These are phyloP conservation scores for Alligator mississippiensis DNA, from an alignment of 2,113 vertebrate species.

Conservation along the genomic window DNA sequence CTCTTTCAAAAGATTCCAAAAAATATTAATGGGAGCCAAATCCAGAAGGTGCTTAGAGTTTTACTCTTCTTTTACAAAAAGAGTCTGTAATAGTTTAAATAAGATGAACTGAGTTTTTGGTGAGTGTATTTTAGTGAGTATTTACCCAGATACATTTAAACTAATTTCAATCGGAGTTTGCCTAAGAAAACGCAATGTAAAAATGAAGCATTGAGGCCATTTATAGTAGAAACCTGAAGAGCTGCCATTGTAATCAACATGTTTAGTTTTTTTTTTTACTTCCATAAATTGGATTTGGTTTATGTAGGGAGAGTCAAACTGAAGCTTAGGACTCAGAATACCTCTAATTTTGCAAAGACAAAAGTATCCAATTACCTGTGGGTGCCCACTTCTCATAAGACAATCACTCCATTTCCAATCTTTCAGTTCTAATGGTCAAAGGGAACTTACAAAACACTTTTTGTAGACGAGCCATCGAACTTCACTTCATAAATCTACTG, in stretches of 20 bases:
- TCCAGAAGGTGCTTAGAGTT: neutral
- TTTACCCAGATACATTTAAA: neutral
- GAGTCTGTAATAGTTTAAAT: too few relatives aligned
- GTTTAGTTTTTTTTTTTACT: neutral
- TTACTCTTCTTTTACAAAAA: neutral
- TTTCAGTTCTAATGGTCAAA: too few relatives aligned
- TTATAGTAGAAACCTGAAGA: neutral
- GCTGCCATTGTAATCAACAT: neutral
- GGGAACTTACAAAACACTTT: too few relatives aligned
- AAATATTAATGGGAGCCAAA: neutral
- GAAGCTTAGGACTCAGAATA: neutral
- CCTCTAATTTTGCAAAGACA: too few relatives aligned
- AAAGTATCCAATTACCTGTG: too few relatives aligned
- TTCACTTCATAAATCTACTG: too few relatives aligned
- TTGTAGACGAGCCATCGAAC: too few relatives aligned
- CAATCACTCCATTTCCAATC: too few relatives aligned
- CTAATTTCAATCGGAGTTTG: neutral
- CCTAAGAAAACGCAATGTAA: neutral
- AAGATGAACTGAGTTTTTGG: neutral
- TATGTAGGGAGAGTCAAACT: neutral
- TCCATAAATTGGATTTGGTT: neutral
- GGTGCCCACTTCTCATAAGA: too few relatives aligned
- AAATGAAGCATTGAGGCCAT: neutral
- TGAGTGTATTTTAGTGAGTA: neutral
- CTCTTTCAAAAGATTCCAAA: neutral